These are phyloP conservation scores for Labroides dimidiatus DNA, from an alignment of 2,797 vertebrate species.

Conservation along the genomic window DNA sequence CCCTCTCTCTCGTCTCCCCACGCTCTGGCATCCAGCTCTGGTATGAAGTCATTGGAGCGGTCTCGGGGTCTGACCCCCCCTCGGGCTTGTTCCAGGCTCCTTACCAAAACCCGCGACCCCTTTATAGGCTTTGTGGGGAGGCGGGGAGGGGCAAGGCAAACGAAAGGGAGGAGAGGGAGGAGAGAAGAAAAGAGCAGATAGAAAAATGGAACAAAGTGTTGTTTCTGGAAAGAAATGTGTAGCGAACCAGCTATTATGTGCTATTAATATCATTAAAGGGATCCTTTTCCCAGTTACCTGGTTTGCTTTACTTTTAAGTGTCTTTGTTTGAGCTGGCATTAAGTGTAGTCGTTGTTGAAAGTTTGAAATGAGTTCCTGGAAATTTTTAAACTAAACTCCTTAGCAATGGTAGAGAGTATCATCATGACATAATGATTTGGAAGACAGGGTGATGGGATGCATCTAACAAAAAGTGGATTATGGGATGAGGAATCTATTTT, in stretches of 20 bases:
- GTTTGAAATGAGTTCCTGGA: conserved; percentile 47
- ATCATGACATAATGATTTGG: conserved; percentile 39
- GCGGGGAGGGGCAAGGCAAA: conserved; percentile 36
- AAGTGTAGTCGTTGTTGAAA: conserved; percentile 23
- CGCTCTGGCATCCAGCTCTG: conserved; percentile 67
- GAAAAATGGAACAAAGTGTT: conserved; percentile 39
- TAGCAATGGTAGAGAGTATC: conserved; percentile 21
- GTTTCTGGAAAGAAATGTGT: conserved; percentile 33
- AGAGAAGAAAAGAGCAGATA: conserved; percentile 7
- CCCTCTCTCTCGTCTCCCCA: conserved; percentile 35
- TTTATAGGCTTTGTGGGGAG: conserved; percentile 62
- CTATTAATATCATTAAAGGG: conserved; percentile 27
- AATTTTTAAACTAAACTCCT: conserved; percentile 45
- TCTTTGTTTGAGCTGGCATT: conserved; percentile 50
- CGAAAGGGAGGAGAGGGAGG: not conserved
- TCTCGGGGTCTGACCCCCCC: conserved; percentile 41
- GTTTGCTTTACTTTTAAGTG: conserved; percentile 9
- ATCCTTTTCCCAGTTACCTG: not conserved
- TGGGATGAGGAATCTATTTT: conserved; percentile 17
- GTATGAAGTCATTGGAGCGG: conserved; percentile 70
- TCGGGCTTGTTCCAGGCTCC: conserved; percentile 65
- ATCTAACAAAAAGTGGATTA: conserved; percentile 35
- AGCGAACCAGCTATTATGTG: conserved; percentile 13
- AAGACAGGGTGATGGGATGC: conserved; percentile 28
- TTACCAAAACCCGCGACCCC: conserved; percentile 63